Conservation (phyloP, 2,113 vertebrate species). For the Hyla sarda region DNA sequence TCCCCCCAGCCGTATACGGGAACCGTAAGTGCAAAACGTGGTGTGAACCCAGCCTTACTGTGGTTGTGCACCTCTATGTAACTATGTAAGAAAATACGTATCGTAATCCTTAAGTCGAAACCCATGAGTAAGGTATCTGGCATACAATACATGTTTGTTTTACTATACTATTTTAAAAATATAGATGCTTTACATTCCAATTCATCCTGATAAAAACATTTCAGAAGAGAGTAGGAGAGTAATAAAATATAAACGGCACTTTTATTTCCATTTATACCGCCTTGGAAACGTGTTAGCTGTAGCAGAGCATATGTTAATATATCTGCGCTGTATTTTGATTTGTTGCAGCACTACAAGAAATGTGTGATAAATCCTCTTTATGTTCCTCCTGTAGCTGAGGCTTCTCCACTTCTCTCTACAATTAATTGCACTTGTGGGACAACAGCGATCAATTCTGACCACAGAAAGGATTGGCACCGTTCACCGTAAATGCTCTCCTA, state of each 20-base stretch:
- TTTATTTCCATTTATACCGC: not conserved
- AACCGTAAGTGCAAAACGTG: too few relatives aligned
- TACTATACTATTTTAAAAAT: not conserved
- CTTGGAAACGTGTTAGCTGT: not conserved
- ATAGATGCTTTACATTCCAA: not conserved
- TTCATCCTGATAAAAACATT: not conserved
- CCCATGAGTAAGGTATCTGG: not conserved
- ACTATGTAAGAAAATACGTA: not conserved
- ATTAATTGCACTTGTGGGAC: constrained; percentile 58
- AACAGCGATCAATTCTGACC: constrained; percentile 60
- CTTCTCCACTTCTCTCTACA: constrained; percentile 59
- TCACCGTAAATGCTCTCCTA: constrained; percentile 46
- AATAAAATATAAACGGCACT: not conserved
- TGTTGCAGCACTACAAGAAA: constrained; percentile 19
- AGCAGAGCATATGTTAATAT: constrained; percentile 7
- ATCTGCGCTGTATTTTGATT: constrained; percentile 2
- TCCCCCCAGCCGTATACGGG: too few relatives aligned
- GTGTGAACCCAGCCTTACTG: too few relatives aligned
- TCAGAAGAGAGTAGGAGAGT: not conserved
- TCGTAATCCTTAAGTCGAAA: too few relatives aligned
- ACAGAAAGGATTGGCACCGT: not conserved
- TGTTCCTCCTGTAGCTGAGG: constrained; percentile 58
- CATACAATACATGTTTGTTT: not conserved
- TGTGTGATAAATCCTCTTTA: constrained; percentile 57
- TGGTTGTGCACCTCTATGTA: not conserved